phyloP scores from a whole-genome alignment of 2,797 vertebrate genomes.

The Sebastes ruberrimus region DNA sequence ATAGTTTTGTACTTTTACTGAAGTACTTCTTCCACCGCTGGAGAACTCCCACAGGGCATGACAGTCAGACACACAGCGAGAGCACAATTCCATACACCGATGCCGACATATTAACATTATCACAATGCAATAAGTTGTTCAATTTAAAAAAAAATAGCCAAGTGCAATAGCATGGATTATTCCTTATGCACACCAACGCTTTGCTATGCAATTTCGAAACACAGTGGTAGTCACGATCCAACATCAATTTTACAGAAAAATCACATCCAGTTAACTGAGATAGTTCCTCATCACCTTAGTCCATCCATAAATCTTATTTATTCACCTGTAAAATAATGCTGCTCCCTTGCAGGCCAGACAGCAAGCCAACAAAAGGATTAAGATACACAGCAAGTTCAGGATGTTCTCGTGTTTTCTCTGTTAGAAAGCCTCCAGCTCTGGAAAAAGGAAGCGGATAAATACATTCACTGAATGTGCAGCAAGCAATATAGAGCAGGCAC shows the following conservation, averaged over 20 bases:
- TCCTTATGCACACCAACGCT: slow-evolving; percentile 33
- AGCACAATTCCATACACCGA: not conserved
- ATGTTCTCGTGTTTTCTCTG: not conserved
- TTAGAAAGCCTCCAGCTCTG: not conserved
- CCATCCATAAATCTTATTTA: slow-evolving; percentile 9
- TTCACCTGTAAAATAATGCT: slow-evolving; percentile 4
- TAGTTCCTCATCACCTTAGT: slow-evolving; percentile 1
- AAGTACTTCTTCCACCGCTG: not conserved
- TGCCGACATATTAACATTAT: slow-evolving; percentile 1
- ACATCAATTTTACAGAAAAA: slow-evolving; percentile 1
- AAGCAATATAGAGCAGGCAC: slow-evolving; percentile 2
- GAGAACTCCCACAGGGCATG: not conserved
- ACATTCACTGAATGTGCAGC: slow-evolving; percentile 8
- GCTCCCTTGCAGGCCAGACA: not conserved
- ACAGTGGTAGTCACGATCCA: not conserved
- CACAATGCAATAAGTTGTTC: slow-evolving; percentile 14
- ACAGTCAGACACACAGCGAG: not conserved
- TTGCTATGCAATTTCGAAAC: slow-evolving; percentile 45
- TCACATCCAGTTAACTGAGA: not conserved
- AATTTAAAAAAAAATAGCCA: slow-evolving; percentile 10
- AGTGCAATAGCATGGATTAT: slow-evolving; percentile 20
- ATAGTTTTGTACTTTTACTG: not conserved
- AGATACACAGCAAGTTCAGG: not conserved
- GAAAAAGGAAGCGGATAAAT: not conserved
- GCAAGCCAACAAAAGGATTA: not conserved